phyloP scores from a whole-genome alignment of 2,113 vertebrate genomes.

The Varanus komodoensis region DNA sequence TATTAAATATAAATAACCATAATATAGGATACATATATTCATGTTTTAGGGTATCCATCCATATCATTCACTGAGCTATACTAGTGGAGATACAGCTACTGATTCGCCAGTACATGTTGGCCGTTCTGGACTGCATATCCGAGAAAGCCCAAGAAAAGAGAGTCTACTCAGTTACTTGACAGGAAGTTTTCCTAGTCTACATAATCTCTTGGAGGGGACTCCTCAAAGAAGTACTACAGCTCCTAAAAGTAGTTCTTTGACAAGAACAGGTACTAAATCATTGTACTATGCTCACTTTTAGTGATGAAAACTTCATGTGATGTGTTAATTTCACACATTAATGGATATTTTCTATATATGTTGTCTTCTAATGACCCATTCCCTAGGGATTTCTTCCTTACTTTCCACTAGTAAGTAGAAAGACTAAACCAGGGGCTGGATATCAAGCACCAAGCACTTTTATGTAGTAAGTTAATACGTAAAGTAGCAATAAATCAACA shows the following conservation, averaged over 20 bases:
- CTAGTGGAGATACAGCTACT: slow-evolving; percentile 95
- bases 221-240: slow-evolving; percentile 86
- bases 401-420: neutral
- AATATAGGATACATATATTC: neutral
- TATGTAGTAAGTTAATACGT: neutral
- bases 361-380: neutral
- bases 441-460: neutral
- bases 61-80: slow-evolving; percentile 96
- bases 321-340: neutral
- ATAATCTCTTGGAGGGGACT: slow-evolving; percentile 94
- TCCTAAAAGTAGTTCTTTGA: slow-evolving; percentile 91
- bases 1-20: too few relatives aligned
- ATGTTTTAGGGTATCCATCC: slow-evolving; percentile 90
- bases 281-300: neutral
- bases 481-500: neutral
- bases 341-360: neutral
- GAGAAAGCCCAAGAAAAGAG: slow-evolving; percentile 95
- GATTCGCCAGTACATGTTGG: slow-evolving; percentile 94
- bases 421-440: neutral
- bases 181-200: slow-evolving; percentile 95
- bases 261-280: slow-evolving; percentile 85
- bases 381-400: neutral
- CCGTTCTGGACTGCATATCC: slow-evolving; percentile 82
- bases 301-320: neutral
- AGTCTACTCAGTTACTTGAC: slow-evolving; percentile 96